Base-by-base conservation (phyloP, 1,140 invertebrate genomes). In the Magallana angulata region DNA sequence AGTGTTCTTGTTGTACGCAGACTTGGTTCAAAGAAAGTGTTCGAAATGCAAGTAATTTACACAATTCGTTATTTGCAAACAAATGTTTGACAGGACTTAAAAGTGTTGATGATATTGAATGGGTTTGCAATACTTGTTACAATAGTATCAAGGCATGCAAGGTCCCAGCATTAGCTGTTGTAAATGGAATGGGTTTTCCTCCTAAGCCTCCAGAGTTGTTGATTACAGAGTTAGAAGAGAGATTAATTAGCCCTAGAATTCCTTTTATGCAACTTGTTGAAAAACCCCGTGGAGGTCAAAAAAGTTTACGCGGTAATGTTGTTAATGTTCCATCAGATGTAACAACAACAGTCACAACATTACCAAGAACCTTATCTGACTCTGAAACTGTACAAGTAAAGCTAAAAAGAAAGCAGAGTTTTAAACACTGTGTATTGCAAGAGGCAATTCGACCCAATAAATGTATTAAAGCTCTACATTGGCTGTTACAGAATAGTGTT, bases 211-310 rank as follows among this genome's bases (percentile, higher is more conserved):
- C 24, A n/a, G 86, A 89, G 59, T 83, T 90, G 57, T 48, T 89
- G 0, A 60, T 91, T 14, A 84, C 59, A 58, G 57, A 68, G 3
- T 4, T 87, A 58, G 90, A 90, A 76, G 88, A 89, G 76, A 84
- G 82, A 60, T 60, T 87, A 14, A 57, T 89, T 5, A 18, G 85
- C 56, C 60, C 71, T 18, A 48, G 90, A 24, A 85, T 91, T 9
- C 91, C 91, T 18, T 91, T 91, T 85, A 90, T 90, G 89, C 85
- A 86, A 60, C 12, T 90, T 30, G 59, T 68, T 80, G 87, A 90
- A 84, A 48, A 87, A 62, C 89, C 87, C 9, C 76, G 87, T 24
- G 89, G 87, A 16, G 57, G 71, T 8, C 84, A 90, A 24, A 59
- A 62, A 9, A 84, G 84, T 68, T 18, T 88, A 0, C 24, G 64